Conservation (phyloP, 2,888 invertebrate genomes). For the Frankliniella intonsa region DNA sequence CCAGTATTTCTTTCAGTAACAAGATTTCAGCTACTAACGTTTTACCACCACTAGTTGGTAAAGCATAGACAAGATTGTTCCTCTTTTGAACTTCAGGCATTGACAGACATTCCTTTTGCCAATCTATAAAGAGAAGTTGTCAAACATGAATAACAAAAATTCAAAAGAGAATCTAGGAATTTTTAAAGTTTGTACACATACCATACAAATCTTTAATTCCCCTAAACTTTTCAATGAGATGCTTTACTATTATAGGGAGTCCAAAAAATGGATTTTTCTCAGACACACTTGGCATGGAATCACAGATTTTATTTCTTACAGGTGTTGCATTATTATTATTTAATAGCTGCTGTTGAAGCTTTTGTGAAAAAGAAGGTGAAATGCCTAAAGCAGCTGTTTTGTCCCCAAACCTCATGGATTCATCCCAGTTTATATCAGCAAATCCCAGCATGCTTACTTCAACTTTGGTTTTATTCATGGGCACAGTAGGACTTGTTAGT, state of each 20-base stretch:
- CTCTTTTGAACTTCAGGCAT: constrained; percentile 66
- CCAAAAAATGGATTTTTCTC: constrained; percentile 62
- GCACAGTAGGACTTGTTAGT: neutral
- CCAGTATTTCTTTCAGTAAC: constrained; percentile 79
- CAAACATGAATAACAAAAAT: constrained; percentile 5
- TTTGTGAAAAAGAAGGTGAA: neutral
- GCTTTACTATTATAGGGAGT: constrained; percentile 64
- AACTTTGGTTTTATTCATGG: neutral
- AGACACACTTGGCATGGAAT: no score
- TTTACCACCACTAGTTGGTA: constrained; percentile 97
- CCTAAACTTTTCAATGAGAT: constrained; percentile 67
- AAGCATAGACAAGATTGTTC: constrained; percentile 81
- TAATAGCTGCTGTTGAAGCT: neutral
- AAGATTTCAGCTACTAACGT: constrained; percentile 94
- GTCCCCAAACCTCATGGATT: neutral
- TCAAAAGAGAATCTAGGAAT: no score
- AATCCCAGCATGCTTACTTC: neutral
- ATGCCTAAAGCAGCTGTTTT: neutral
- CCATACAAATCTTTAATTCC: constrained; percentile 80
- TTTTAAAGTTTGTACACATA: constrained; percentile 43
- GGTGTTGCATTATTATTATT: neutral
- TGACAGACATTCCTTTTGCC: constrained; percentile 89
- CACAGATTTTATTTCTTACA: neutral
- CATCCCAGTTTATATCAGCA: neutral
- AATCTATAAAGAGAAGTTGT: constrained; percentile 55